These are phyloP conservation scores for Etheostoma spectabile DNA, from an alignment of 2,113 vertebrate genomes.

Conservation along the genomic window DNA sequence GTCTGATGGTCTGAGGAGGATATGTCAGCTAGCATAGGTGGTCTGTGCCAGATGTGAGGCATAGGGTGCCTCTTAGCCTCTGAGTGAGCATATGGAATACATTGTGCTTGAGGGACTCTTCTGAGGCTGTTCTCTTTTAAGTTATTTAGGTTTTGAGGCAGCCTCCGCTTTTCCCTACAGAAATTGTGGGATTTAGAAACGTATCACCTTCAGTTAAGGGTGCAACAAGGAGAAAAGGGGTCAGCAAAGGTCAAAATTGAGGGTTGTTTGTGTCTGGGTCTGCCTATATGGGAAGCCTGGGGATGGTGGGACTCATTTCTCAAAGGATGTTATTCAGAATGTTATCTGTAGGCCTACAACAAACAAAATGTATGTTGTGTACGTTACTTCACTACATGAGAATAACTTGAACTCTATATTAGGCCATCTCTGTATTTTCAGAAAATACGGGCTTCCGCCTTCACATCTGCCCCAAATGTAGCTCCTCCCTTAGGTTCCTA, in stretches of 20 bases:
- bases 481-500: conserved; percentile 22
- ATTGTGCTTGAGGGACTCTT: conserved; percentile 65
- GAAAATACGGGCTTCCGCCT: conserved; percentile 1
- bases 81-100: conserved; percentile 76
- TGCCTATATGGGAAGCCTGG: conserved; percentile 34
- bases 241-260: conserved; percentile 33
- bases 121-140: conserved; percentile 53
- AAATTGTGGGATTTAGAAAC: conserved; percentile 53
- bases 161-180: conserved; percentile 25
- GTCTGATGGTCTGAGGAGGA: conserved; percentile 54
- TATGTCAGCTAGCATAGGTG: conserved; percentile 72
- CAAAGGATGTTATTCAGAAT: conserved; percentile 20
- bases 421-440: conserved; percentile 6
- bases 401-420: conserved; percentile 13
- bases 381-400: neutral
- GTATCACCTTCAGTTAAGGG: conserved; percentile 55
- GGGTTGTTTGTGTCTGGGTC: conserved; percentile 64
- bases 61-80: conserved; percentile 61
- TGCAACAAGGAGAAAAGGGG: conserved; percentile 17
- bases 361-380: neutral
- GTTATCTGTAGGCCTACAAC: neutral
- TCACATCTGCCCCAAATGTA: conserved; percentile 34
- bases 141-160: conserved; percentile 51
- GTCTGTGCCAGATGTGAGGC: conserved; percentile 77
- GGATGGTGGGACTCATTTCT: conserved; percentile 8